phyloP scores from a whole-genome alignment of 1,140 invertebrate species.

The Drosophila grimshawi region DNA sequence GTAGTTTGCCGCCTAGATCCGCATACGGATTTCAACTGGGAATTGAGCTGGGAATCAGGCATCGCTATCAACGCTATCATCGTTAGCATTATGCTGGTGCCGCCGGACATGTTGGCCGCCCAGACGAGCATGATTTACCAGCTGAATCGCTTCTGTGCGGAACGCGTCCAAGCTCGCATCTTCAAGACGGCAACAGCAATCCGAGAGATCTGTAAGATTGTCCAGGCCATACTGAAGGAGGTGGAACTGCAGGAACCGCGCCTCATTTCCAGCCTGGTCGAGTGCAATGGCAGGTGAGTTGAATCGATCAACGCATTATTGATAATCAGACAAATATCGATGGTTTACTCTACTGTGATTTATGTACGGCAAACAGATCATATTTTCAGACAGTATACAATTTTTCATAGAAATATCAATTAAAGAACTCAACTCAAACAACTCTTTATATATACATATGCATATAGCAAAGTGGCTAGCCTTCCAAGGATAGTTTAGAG shows the following conservation, averaged over 20 bases:
- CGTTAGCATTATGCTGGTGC: conserved; percentile 87
- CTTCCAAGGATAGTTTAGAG: too few relatives aligned
- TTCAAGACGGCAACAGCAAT: conserved; percentile 94
- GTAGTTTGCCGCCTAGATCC: conserved; percentile 41
- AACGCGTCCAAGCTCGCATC: conserved; percentile 94
- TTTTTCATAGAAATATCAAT: too few relatives aligned
- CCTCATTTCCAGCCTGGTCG: conserved; percentile 94
- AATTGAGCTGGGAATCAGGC: background rate
- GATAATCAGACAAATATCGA: background rate
- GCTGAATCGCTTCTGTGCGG: conserved; percentile 97
- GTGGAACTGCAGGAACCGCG: conserved; percentile 98
- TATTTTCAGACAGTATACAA: too few relatives aligned
- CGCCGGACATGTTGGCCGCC: conserved; percentile 94
- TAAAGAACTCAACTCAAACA: too few relatives aligned
- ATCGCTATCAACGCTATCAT: conserved; percentile 25
- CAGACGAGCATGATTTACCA: conserved; percentile 96
- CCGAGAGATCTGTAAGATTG: conserved; percentile 95
- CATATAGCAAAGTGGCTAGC: too few relatives aligned
- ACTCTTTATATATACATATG: too few relatives aligned
- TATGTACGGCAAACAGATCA: too few relatives aligned
- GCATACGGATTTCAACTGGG: background rate
- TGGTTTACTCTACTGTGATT: too few relatives aligned
- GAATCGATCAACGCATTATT: too few relatives aligned
- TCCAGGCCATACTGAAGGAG: conserved; percentile 97
- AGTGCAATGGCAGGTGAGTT: conserved; percentile 87